phyloP scores from a whole-genome alignment of 2,888 invertebrate genomes.

The Thysanoteuthis rhombus region DNA sequence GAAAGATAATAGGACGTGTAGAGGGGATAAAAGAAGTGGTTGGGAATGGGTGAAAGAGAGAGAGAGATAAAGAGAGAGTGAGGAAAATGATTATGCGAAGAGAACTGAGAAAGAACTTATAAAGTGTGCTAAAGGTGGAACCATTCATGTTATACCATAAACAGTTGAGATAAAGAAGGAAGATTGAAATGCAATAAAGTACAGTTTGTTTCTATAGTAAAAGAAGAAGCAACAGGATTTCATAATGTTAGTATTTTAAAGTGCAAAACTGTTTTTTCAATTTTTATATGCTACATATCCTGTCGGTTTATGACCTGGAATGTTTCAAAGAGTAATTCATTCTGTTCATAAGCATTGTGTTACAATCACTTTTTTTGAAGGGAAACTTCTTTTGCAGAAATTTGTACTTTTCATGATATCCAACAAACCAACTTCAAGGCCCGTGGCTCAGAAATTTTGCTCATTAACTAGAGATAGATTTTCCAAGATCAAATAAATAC shows the following conservation, averaged over 20 bases:
- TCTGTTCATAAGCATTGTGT: background rate
- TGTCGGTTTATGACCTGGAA: background rate
- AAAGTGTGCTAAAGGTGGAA: background rate
- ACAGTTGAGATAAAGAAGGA: background rate
- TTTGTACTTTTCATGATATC: too few relatives aligned
- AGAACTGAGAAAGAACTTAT: background rate
- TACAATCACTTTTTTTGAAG: background rate
- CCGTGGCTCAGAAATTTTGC: too few relatives aligned
- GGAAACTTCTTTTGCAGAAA: too few relatives aligned
- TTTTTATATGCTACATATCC: background rate
- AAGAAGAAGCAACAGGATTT: background rate
- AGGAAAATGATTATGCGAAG: background rate
- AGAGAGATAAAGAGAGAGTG: too few relatives aligned
- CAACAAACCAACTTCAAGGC: too few relatives aligned
- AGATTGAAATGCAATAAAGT: background rate
- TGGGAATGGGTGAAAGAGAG: too few relatives aligned
- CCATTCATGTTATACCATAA: background rate
- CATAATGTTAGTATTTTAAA: background rate
- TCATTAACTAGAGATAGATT: too few relatives aligned
- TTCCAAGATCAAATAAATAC: too few relatives aligned
- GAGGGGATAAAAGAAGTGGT: too few relatives aligned
- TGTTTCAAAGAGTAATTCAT: background rate
- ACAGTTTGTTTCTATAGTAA: background rate
- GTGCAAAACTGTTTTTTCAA: background rate
- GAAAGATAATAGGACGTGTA: too few relatives aligned